phyloP scores from a whole-genome alignment of 1,140 invertebrate species.

The Drosophila sechellia region DNA sequence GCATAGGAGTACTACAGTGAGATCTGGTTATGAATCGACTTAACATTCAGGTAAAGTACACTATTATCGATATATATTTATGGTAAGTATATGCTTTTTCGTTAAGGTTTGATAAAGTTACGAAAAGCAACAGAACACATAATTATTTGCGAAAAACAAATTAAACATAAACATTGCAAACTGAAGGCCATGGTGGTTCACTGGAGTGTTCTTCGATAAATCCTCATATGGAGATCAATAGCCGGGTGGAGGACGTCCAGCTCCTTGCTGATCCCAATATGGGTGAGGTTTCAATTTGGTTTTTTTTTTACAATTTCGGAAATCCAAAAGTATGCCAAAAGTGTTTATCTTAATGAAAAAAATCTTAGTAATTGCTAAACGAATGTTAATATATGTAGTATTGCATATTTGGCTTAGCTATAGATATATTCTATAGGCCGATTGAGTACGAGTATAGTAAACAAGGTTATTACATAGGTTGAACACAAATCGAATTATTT shows the following conservation, averaged over 20 bases:
- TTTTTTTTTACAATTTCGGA: constrained; percentile 51
- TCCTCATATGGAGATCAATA: constrained; percentile 50
- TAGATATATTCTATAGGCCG: constrained; percentile 18
- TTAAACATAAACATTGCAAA: constrained; percentile 71
- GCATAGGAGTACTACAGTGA: constrained; percentile 49
- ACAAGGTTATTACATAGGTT: constrained; percentile 40
- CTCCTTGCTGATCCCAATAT: constrained; percentile 59
- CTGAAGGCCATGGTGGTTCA: constrained; percentile 74
- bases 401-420: constrained; percentile 37
- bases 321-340: constrained; percentile 73
- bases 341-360: constrained; percentile 84
- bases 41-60: constrained; percentile 68
- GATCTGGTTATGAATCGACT: constrained; percentile 45
- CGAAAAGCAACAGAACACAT: constrained; percentile 74
- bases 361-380: constrained; percentile 64
- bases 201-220: constrained; percentile 48
- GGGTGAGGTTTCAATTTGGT: constrained; percentile 34
- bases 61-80: constrained; percentile 38
- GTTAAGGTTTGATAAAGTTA: constrained; percentile 66
- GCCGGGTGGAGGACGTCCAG: constrained; percentile 21
- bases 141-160: constrained; percentile 75
- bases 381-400: constrained; percentile 44
- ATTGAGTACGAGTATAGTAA: constrained; percentile 36
- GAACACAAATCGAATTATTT: constrained; percentile 72
- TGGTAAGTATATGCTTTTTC: constrained; percentile 56